These are phyloP conservation scores for Spinus pinus DNA, from an alignment of 2,797 vertebrate genomes.

Conservation along the genomic window DNA sequence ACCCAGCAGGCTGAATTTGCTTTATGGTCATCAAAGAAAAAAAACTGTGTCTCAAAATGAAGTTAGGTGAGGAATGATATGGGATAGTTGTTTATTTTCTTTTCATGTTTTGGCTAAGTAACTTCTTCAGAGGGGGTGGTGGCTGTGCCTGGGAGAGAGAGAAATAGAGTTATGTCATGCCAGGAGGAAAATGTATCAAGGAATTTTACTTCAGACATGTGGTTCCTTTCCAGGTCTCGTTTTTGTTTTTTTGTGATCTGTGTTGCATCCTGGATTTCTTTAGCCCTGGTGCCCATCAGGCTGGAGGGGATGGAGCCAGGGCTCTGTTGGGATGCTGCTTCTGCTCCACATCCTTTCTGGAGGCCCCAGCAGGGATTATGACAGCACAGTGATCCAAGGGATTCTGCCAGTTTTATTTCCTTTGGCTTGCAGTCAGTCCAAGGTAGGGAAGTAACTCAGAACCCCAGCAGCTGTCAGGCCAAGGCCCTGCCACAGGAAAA, in stretches of 20 bases:
- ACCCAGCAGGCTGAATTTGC: background rate
- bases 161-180: background rate
- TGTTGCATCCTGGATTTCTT: background rate
- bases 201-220: background rate
- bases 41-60: background rate
- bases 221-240: background rate
- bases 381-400: accelerated
- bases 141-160: background rate
- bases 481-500: background rate
- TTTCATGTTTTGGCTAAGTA: background rate
- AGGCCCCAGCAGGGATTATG: background rate
- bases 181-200: background rate
- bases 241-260: background rate
- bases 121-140: background rate
- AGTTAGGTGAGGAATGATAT: background rate
- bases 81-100: background rate
- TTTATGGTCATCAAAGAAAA: background rate
- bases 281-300: background rate
- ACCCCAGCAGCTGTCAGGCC: background rate
- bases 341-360: background rate
- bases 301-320: background rate
- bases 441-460: background rate
- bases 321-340: background rate
- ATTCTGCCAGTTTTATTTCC: background rate
- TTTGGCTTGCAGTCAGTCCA: background rate